Conservation (phyloP, 2,888 invertebrate species). For the Leucoma salicis region DNA sequence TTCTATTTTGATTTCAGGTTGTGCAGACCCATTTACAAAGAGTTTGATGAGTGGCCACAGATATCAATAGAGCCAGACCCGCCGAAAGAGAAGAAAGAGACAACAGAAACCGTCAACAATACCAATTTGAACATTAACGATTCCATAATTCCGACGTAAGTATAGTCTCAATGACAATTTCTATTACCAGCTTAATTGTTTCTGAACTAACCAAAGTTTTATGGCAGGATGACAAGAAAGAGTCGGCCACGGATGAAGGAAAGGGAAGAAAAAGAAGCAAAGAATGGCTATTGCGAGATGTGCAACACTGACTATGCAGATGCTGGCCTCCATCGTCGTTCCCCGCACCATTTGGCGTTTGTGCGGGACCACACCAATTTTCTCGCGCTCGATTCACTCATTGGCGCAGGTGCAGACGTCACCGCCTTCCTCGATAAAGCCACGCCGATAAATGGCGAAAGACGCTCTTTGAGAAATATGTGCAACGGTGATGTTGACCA, state of each 20-base stretch:
- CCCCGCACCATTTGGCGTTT: slow-evolving; percentile 88
- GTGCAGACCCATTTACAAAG: slow-evolving; percentile 84
- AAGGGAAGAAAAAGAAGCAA: slow-evolving; percentile 63
- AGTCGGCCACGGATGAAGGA: slow-evolving; percentile 72
- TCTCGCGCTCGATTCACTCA: slow-evolving; percentile 87
- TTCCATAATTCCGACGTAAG: slow-evolving; percentile 57
- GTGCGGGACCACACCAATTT: slow-evolving; percentile 89
- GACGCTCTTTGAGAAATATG: slow-evolving; percentile 60
- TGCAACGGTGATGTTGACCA: slow-evolving; percentile 63
- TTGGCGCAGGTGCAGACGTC: slow-evolving; percentile 85
- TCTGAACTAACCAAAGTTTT: neutral
- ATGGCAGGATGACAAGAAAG: slow-evolving; percentile 81
- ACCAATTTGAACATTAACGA: slow-evolving; percentile 40
- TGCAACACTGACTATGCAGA: slow-evolving; percentile 89
- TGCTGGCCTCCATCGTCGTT: slow-evolving; percentile 86
- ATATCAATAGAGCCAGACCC: slow-evolving; percentile 72
- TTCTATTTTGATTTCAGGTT: slow-evolving; percentile 57
- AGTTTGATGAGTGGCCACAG: slow-evolving; percentile 84
- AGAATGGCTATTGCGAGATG: slow-evolving; percentile 90
- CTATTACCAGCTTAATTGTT: neutral
- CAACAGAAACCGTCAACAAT: slow-evolving; percentile 45
- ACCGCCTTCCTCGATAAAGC: slow-evolving; percentile 85
- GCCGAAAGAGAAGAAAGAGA: slow-evolving; percentile 60
- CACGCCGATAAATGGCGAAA: slow-evolving; percentile 65
- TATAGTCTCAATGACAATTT: slow-evolving; percentile 11